These are phyloP conservation scores for Lasioglossum zephyrum DNA, from an alignment of 2,888 invertebrate genomes.

Conservation along the genomic window DNA sequence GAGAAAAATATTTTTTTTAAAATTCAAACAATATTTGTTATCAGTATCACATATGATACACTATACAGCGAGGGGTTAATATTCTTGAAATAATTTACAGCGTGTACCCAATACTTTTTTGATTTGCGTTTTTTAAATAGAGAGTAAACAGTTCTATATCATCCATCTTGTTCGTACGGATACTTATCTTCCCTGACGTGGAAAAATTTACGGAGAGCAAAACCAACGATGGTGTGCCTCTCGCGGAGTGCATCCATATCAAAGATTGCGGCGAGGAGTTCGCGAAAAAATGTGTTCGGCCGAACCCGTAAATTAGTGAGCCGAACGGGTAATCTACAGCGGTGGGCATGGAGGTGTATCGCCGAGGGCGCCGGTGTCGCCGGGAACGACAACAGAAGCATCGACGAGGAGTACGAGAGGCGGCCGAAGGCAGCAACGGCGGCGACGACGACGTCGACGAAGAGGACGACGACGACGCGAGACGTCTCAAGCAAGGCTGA, in stretches of 20 bases:
- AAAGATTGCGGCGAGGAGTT: background rate
- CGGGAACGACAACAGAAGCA: conserved; percentile 37
- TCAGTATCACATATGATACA: too few relatives aligned
- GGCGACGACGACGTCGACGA: conserved; percentile 29
- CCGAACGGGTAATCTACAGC: conserved; percentile 69
- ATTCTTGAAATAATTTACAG: background rate
- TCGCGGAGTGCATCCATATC: background rate
- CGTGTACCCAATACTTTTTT: background rate
- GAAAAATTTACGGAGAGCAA: background rate
- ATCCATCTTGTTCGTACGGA: background rate
- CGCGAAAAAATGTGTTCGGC: background rate
- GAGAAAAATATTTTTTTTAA: too few relatives aligned
- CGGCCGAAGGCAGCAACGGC: conserved; percentile 21
- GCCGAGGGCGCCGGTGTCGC: conserved; percentile 42
- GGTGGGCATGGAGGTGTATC: conserved; percentile 52
- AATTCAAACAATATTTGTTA: too few relatives aligned
- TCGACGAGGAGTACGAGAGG: conserved; percentile 19
- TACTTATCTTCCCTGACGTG: background rate
- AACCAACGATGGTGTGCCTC: background rate
- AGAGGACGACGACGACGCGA: conserved; percentile 76
- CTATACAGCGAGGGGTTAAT: background rate
- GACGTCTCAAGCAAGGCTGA: conserved; percentile 82
- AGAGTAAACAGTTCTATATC: background rate
- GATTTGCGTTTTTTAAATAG: too few relatives aligned
- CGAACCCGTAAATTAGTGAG: conserved; percentile 28